A percentile compares a stretch with the other conserved stretches of the same genome.
These are phyloP conservation scores for Euclidia mi DNA, from an alignment of 2,888 invertebrate species.

Conservation along the genomic window DNA sequence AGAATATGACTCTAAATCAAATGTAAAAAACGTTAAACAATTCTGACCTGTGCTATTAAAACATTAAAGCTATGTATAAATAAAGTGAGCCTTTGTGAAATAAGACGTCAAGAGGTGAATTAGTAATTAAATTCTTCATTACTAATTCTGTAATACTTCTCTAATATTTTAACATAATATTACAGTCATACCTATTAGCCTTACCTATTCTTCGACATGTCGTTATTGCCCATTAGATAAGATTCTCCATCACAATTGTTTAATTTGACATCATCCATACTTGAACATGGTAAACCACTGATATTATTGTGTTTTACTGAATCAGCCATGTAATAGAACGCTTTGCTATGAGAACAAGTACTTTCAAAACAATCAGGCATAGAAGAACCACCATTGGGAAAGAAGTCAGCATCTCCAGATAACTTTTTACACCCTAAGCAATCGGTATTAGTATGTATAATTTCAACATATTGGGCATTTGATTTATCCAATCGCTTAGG, in stretches of 20 bases:
- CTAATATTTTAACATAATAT: no score
- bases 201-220: slow-evolving; percentile 18
- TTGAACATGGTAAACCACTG: neutral
- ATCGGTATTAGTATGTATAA: slow-evolving; percentile 27
- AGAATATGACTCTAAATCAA: no score
- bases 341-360: slow-evolving; percentile 10
- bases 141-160: no score
- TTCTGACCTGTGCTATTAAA: no score
- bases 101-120: no score
- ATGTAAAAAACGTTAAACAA: no score
- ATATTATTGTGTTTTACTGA: slow-evolving; percentile 9
- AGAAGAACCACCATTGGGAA: slow-evolving; percentile 26
- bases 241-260: slow-evolving; percentile 7
- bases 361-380: slow-evolving; percentile 8
- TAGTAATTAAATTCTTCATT: no score
- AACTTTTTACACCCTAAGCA: slow-evolving; percentile 12
- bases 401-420: slow-evolving; percentile 27
- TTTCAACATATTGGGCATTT: slow-evolving; percentile 30
- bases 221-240: slow-evolving; percentile 21
- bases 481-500: slow-evolving; percentile 1
- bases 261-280: slow-evolving; percentile 1
- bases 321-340: slow-evolving; percentile 13
- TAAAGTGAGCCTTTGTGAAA: no score
- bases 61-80: no score
- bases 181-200: neutral